These are phyloP conservation scores for Drosophila crucigera DNA, from an alignment of 2,888 invertebrate species.

Conservation along the genomic window DNA sequence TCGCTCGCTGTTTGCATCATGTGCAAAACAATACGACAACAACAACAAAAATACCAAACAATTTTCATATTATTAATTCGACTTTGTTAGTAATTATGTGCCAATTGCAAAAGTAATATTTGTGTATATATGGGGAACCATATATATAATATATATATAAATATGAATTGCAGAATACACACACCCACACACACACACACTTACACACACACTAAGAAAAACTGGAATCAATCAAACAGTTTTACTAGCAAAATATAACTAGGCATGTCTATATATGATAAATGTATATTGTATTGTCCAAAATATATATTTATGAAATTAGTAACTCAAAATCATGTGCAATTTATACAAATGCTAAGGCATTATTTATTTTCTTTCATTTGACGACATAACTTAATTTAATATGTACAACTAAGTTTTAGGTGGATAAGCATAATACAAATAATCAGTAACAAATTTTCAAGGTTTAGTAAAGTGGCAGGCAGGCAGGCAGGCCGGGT, in stretches of 20 bases:
- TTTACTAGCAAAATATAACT: slow-evolving; percentile 5
- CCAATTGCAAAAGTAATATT: slow-evolving; percentile 63
- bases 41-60: slow-evolving; percentile 16
- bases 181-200: slow-evolving; percentile 7
- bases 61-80: slow-evolving; percentile 30
- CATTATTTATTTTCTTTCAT: not conserved
- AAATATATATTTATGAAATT: slow-evolving; percentile 36
- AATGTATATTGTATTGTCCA: slow-evolving; percentile 32
- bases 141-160: slow-evolving; percentile 26
- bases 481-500: not conserved
- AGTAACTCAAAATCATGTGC: slow-evolving; percentile 61
- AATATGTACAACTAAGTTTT: slow-evolving; percentile 37
- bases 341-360: slow-evolving; percentile 52
- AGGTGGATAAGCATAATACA: slow-evolving; percentile 12
- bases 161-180: slow-evolving; percentile 52
- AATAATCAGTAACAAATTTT: not conserved
- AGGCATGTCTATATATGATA: slow-evolving; percentile 12
- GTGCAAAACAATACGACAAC: slow-evolving; percentile 9
- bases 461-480: not conserved
- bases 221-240: slow-evolving; percentile 1
- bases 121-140: slow-evolving; percentile 10
- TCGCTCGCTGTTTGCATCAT: slow-evolving; percentile 14
- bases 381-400: not conserved
- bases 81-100: slow-evolving; percentile 66
- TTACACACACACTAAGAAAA: slow-evolving; percentile 4